phyloP scores from a whole-genome alignment of 2,888 invertebrate species.

The Hyposoter dolosus region DNA sequence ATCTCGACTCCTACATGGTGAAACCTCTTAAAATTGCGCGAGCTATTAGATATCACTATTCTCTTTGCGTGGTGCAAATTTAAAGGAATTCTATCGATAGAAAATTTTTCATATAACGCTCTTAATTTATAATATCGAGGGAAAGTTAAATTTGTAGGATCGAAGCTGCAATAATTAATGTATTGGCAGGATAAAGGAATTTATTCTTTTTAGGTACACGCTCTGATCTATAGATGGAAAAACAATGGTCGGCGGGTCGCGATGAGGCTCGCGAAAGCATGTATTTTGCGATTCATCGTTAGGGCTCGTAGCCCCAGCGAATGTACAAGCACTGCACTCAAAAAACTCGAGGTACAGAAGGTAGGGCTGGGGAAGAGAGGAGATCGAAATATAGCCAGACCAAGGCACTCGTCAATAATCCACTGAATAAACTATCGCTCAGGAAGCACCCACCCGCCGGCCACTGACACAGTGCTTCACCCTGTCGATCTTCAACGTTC shows the following conservation, averaged over 20 bases:
- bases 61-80: no score
- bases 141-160: neutral
- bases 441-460: slow-evolving; percentile 77
- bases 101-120: no score
- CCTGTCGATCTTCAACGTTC: slow-evolving; percentile 5
- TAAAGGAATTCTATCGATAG: no score
- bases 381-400: slow-evolving; percentile 73
- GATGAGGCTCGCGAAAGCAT: slow-evolving; percentile 3
- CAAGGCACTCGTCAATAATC: slow-evolving; percentile 83
- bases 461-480: slow-evolving; percentile 37
- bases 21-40: no score
- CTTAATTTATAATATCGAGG: neutral
- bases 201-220: neutral
- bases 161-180: neutral
- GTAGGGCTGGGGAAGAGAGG: slow-evolving; percentile 23
- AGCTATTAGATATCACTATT: no score
- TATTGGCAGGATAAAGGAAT: neutral
- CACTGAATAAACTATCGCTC: slow-evolving; percentile 84
- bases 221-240: neutral
- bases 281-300: slow-evolving; percentile 20
- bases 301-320: slow-evolving; percentile 74
- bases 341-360: slow-evolving; percentile 68
- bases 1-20: no score
- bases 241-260: neutral
- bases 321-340: slow-evolving; percentile 70